Evolutionary conservation across 2,888 invertebrate genomes (phyloP), one percentile per base, ranked within the genome.

Genomic region (Lapara coniferarum): DNA sequence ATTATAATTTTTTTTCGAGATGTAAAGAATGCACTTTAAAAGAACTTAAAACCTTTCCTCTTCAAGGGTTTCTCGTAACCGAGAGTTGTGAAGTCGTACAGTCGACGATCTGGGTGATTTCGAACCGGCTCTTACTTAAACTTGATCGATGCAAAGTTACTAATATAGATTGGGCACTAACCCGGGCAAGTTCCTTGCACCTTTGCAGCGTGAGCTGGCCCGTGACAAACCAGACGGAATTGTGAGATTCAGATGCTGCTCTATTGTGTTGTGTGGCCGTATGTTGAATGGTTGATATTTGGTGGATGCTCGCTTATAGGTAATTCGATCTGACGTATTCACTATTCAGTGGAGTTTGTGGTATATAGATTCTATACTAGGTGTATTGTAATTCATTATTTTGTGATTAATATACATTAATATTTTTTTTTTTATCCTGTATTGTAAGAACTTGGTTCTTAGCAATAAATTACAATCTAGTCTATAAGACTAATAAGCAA

Each of bases 151-250:
- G 70, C 72, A 74, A 80, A 79, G 83, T 82, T 76, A 74, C 74
- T 72, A 73, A 77, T 81, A 81, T 77, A 77, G 75, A 80, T 79
- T 69, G 72, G 71, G 74, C 70, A 71, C 70, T 66, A 70, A 71
- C 70, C 68, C 71, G 70, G 46, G 10, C 72, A 79, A 82, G 76
- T 81, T 80, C 58, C 69, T 59, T 71, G 73, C 74, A 75, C 77
- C 76, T 82, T 79, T 81, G 79, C 77, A 75, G 67, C 72, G 75
- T 74, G 71, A 81, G 77, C 75, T 83, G 80, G 80, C 78, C 79
- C 77, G 75, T 77, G 77, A 78, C 75, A 77, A 78, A 74, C 76
- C 72, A 70, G 77, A 77, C 75, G 75, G 69, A 75, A 73, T 19
- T 71, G 71, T 66, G 71, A 74, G 71, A 75, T 73, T 73, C 14